Percentiles rank a stretch among this genome's conserved stretches.
Evolutionary conservation across 2,888 invertebrate species (phyloP).

Genomic region (Acleris emargana): DNA sequence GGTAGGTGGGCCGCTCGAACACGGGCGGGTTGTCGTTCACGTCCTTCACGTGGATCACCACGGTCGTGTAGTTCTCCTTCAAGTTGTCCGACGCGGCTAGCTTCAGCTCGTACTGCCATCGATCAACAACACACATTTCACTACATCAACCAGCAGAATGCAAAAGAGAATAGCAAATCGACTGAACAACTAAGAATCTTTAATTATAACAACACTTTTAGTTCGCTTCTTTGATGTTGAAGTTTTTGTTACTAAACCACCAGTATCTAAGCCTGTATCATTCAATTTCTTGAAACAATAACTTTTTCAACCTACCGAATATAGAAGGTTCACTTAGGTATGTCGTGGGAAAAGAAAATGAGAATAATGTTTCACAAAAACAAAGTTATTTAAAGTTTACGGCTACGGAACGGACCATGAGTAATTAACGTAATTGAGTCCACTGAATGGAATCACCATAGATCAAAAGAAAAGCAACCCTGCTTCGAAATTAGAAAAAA

Average conservation of each 20-base stretch:
- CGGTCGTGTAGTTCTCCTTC: constrained; percentile 98
- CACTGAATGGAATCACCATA: constrained; percentile 37
- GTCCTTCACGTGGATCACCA: constrained; percentile 98
- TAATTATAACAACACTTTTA: no score
- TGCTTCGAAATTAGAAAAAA: constrained; percentile 21
- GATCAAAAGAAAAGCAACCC: constrained; percentile 26
- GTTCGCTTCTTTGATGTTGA: no score
- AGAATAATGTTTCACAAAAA: constrained; percentile 49
- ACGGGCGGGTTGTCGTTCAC: constrained; percentile 99
- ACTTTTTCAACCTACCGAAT: no score
- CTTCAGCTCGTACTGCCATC: constrained; percentile 93
- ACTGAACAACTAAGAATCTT: no score
- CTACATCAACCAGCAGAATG: not conserved
- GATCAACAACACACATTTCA: constrained; percentile 38
- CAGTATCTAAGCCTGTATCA: no score
- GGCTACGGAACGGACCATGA: constrained; percentile 43
- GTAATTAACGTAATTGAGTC: constrained; percentile 59
- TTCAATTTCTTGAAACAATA: no score
- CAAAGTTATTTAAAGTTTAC: constrained; percentile 54
- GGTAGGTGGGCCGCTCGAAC: constrained; percentile 96
- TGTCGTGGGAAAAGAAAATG: not conserved
- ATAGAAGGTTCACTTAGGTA: no score
- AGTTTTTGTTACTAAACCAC: no score
- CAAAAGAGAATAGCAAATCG: no score
- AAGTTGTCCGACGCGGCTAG: constrained; percentile 97